phyloP scores from a whole-genome alignment of 2,888 invertebrate genomes.

The Uloborus plumipes region DNA sequence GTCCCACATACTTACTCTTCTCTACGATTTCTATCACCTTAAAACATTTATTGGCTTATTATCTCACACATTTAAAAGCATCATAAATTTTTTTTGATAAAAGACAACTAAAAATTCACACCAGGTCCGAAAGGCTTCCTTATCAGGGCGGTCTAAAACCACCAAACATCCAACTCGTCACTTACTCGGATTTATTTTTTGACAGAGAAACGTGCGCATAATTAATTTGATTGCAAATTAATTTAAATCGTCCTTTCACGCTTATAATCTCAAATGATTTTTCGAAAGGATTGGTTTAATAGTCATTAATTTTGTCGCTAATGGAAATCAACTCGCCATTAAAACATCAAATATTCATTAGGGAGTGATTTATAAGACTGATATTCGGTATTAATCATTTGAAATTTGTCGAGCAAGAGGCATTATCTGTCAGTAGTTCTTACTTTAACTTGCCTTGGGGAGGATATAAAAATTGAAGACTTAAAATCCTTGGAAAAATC shows the following conservation, averaged over 20 bases:
- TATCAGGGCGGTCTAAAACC: too few relatives aligned
- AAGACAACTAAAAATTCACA: too few relatives aligned
- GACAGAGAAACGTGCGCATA: conserved; percentile 28
- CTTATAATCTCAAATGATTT: conserved; percentile 46
- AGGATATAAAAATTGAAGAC: too few relatives aligned
- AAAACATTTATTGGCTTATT: too few relatives aligned
- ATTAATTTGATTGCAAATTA: conserved; percentile 48
- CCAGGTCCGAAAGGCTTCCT: too few relatives aligned
- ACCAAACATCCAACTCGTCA: too few relatives aligned
- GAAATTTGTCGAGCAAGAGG: conserved; percentile 33
- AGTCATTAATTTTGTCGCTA: conserved; percentile 49
- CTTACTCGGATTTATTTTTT: conserved; percentile 3
- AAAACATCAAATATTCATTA: conserved; percentile 55
- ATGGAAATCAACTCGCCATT: conserved; percentile 48
- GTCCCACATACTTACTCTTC: too few relatives aligned
- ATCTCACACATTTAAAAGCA: too few relatives aligned
- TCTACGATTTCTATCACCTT: too few relatives aligned
- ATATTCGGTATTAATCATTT: conserved; percentile 38
- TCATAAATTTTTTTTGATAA: too few relatives aligned
- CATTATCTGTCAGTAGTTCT: conserved; percentile 19
- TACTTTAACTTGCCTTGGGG: too few relatives aligned
- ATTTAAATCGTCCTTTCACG: conserved; percentile 36
- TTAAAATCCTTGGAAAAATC: too few relatives aligned
- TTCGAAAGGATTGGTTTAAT: conserved; percentile 7
- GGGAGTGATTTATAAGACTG: neutral